Evolutionary conservation across 2,113 vertebrate species (phyloP).

Genomic region (Phasianus colchicus): DNA sequence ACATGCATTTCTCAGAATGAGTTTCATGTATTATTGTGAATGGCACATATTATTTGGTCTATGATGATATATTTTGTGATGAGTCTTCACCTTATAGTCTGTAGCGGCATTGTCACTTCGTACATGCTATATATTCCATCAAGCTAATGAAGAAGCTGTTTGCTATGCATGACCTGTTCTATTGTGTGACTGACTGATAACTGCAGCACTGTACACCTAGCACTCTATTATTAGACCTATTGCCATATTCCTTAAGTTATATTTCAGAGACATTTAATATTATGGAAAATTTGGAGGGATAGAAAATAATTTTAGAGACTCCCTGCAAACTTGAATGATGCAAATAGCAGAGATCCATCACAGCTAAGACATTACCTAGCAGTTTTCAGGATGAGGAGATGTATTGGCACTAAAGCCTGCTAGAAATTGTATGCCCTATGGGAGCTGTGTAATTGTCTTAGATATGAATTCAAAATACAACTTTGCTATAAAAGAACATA

Average conservation of each 20-base stretch:
- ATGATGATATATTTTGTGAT: neutral
- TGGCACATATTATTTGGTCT: neutral
- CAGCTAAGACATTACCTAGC: neutral
- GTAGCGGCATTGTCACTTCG: conserved; percentile 28
- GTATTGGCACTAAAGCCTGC: neutral
- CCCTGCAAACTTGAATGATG: neutral
- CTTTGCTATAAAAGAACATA: too few relatives aligned
- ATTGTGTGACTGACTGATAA: conserved; percentile 58
- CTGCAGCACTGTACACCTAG: conserved; percentile 51
- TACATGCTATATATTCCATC: conserved; percentile 38
- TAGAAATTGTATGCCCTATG: neutral
- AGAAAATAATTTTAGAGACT: conserved; percentile 13
- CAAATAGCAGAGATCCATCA: neutral
- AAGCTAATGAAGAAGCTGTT: conserved; percentile 71
- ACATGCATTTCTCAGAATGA: neutral
- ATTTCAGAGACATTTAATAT: conserved; percentile 41
- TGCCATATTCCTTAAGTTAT: conserved; percentile 50
- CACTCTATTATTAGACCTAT: conserved; percentile 27
- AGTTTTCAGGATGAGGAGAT: neutral
- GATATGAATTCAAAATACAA: neutral
- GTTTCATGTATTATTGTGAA: neutral
- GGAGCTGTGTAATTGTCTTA: neutral
- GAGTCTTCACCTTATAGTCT: neutral
- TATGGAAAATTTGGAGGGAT: conserved; percentile 12
- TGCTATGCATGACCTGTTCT: conserved; percentile 62